phyloP scores from a whole-genome alignment of 2,113 vertebrate genomes.

The Psettodes erumei region DNA sequence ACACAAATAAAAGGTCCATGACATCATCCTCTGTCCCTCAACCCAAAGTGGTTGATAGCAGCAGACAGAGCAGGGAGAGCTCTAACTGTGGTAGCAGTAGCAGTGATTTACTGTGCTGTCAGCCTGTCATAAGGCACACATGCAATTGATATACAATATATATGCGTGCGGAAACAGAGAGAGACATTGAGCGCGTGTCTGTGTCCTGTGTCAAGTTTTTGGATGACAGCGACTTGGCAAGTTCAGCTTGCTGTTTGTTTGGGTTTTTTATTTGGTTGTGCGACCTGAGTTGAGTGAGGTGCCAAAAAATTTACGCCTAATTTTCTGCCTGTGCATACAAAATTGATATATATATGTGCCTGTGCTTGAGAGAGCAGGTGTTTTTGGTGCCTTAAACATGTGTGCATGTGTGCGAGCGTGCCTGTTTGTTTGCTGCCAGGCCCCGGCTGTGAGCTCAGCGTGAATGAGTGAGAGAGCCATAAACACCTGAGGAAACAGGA shows the following conservation, averaged over 20 bases:
- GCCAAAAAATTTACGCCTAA: not conserved
- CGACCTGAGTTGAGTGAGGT: not conserved
- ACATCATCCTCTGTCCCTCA: conserved; percentile 54
- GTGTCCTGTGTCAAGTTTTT: conserved; percentile 13
- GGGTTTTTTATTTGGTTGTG: conserved; percentile 1
- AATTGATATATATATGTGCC: conserved; percentile 35
- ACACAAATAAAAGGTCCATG: conserved; percentile 63
- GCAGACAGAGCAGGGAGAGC: conserved; percentile 30
- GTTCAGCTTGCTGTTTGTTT: not conserved
- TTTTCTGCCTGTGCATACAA: conserved; percentile 14
- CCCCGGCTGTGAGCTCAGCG: conserved; percentile 59
- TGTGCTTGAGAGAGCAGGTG: conserved; percentile 55
- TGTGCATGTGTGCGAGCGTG: conserved; percentile 5
- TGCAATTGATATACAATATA: conserved; percentile 35
- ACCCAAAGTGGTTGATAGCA: conserved; percentile 22
- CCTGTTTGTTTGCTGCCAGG: conserved; percentile 53
- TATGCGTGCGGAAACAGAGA: not conserved
- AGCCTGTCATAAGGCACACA: conserved; percentile 37
- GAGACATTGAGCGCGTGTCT: conserved; percentile 9
- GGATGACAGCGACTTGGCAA: conserved; percentile 20
- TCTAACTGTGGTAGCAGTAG: conserved; percentile 36
- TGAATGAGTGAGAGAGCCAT: conserved; percentile 60
- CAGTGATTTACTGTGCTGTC: conserved; percentile 55
- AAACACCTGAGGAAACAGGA: conserved; percentile 74
- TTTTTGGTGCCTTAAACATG: conserved; percentile 9